phyloP scores from a whole-genome alignment of 1,140 invertebrate species.

The Pseudomyrmex concolor region DNA sequence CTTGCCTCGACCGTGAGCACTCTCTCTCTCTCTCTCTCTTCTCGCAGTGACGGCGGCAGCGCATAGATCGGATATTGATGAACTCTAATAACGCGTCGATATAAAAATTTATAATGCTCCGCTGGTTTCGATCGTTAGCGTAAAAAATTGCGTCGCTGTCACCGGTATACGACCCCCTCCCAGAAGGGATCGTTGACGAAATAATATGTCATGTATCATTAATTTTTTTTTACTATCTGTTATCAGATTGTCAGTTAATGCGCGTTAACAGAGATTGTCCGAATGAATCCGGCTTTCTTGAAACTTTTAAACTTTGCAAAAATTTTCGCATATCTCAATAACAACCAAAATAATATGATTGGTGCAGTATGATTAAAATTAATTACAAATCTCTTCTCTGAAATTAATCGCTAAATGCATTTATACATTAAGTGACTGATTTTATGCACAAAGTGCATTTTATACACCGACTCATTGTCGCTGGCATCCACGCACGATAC shows the following conservation, averaged over 20 bases:
- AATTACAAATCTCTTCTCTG: neutral
- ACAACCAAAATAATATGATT: too few species aligned
- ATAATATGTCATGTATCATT: neutral
- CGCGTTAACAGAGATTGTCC: too few species aligned
- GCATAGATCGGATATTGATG: conserved; percentile 67
- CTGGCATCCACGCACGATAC: neutral
- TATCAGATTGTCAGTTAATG: too few species aligned
- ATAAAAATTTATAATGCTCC: conserved; percentile 63
- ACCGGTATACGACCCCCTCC: neutral
- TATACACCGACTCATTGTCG: neutral
- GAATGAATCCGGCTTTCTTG: too few species aligned
- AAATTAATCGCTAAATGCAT: neutral
- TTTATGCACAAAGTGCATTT: neutral
- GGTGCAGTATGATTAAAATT: neutral
- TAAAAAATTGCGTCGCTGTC: conserved; percentile 40
- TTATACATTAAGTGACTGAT: too few species aligned
- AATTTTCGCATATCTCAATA: too few species aligned
- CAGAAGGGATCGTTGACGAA: conserved; percentile 29
- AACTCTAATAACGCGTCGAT: conserved; percentile 65
- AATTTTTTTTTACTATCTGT: neutral
- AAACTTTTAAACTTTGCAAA: too few species aligned
- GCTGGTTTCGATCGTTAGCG: conserved; percentile 24
- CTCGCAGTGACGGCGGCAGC: conserved; percentile 8
- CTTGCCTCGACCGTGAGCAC: conserved; percentile 62
- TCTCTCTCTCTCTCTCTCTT: neutral